Percentiles rank a stretch among this genome's conserved stretches.
Evolutionary conservation across 2,113 vertebrate species (phyloP).

Genomic region (Ciconia maguari): DNA sequence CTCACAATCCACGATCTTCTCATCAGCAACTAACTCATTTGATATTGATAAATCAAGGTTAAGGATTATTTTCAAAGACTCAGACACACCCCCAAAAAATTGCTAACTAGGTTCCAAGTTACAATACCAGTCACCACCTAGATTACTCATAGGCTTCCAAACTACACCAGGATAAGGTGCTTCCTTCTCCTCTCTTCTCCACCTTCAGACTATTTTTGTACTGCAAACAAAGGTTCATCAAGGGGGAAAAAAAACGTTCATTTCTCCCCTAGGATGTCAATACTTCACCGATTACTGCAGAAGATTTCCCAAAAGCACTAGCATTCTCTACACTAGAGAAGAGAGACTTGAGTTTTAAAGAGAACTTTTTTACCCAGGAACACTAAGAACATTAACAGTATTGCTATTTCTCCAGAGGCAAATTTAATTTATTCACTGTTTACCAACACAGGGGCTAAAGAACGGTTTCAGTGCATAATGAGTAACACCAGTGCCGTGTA

Average conservation of each 20-base stretch:
- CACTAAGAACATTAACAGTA: not conserved
- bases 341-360: not conserved
- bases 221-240: not conserved
- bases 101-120: not conserved
- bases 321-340: not conserved
- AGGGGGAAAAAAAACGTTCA: not conserved
- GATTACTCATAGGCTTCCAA: not conserved
- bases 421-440: not conserved
- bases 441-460: not conserved
- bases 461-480: not conserved
- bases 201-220: not conserved
- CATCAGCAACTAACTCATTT: not conserved
- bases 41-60: not conserved
- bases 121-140: not conserved
- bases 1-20: not conserved
- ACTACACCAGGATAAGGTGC: not conserved
- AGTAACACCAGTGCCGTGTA: not conserved
- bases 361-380: not conserved
- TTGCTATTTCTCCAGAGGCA: not conserved
- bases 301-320: not conserved
- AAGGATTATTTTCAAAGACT: not conserved
- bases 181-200: not conserved
- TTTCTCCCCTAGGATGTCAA: not conserved
- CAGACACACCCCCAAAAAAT: not conserved
- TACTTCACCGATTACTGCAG: not conserved